Base-by-base conservation (phyloP, 2,113 vertebrate species). In the Axis porcinus region DNA sequence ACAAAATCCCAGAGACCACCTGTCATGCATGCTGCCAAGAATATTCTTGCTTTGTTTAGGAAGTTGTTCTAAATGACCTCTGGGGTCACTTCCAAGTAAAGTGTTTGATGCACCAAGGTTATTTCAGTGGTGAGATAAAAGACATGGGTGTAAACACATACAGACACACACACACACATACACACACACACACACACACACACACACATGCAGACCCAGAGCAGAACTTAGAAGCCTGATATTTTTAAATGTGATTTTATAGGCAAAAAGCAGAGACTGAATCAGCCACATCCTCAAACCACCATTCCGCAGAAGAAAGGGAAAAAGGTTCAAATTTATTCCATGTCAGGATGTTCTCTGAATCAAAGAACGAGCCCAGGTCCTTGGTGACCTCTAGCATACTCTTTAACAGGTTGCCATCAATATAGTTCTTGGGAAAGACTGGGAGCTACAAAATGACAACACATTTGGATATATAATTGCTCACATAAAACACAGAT, bases 41-140 rank as follows among this genome's bases (percentile, higher is more conserved):
- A 47, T 27, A 96, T 40, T 92, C 93, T 64, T 70, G 76, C 78
- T 95, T 92, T 91, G 58, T 97, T 97, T 58, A 90, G 89, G 86
- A 97, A 97, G 86, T 94, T 94, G 94, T 95, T 97, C 93, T 91
- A 83, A 97, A 86, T 88, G 95, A 96, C 94, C 97, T 95, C 74
- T 76, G 54, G 74, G 88, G 87, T 95, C 88, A 36, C 50, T 76
- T 95, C 47, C n/a, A 97, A 97, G 95, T 82, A 86, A 83, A 94
- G 70, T 67, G 43, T 70, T 89, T 90, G 87, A 97, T 90, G 96
- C 89, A 76, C 13, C 33, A 47, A 25, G n/a, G 76, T 91, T 84
- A 86, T 86, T 92, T 92, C 55, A 86, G 36, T 62, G 45, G 30
- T 85, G 30, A 96, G 52, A 96, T 79, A 55, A 92, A 97, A 83